Base-by-base conservation (phyloP, 2,797 vertebrate species). In the Echiichthys vipera region DNA sequence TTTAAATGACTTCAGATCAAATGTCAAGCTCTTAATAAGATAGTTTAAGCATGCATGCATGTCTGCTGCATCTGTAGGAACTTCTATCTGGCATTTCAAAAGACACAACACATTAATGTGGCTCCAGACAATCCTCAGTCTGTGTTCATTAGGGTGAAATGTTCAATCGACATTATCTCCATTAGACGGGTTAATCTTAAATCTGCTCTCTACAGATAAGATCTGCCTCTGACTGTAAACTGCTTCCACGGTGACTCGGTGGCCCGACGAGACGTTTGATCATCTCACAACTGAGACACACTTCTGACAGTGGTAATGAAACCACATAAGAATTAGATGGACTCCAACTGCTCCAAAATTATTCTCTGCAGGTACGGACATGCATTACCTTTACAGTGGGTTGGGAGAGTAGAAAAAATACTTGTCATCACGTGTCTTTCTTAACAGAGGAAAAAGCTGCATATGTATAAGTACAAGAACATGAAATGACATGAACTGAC, bases 401-500 rank as follows among this genome's bases (percentile, higher is more conserved):
- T 12, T 24, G 20, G 25, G 50, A 57, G 65, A 57, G 13, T 70
- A 39, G 18, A 54, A 25, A 47, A 47, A 17, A 64, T 27, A 27
- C 18, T 30, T 43, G 40, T 77, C 71, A 54, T 78, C 66, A 59
- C 7, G 59, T 81, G 82, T 86, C 72, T 86, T 75, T 82, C 43
- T 73, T 69, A 76, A 74, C 79, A 77, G 70, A 73, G 43, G 77
- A 65, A 79, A 85, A 86, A 81, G 84, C 83, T 83, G 85, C 81
- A 81, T 88, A 81, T 87, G 78, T 86, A 84, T 84, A 91, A 88
- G 85, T 86, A 90, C 80, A 83, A 77, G 74, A 82, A 89, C 74
- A 90, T 76, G 77, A 90, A 86, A 88, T 85, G 71, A 86, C 82
- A 91, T 90, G 88, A 92, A 86, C 88, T 85, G 90, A 92, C 81